Evolutionary conservation across 2,797 vertebrate genomes (phyloP), one percentile per base, ranked within the genome.

Genomic region (Kryptopterus vitreolus): DNA sequence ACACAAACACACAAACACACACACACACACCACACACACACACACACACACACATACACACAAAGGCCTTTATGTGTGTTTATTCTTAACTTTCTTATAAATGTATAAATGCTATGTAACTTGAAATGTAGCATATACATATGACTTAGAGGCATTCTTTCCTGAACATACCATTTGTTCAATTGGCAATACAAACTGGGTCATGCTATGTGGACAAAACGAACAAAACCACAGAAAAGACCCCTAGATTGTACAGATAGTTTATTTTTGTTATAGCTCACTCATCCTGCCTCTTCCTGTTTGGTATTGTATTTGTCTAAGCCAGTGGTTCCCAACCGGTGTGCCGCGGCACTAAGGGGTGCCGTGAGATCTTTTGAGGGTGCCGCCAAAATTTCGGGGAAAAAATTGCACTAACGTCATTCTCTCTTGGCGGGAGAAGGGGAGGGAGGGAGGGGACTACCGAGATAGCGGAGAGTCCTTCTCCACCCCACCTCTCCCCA

Each of bases 1-100:
- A 62, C 62, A 79, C 59, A 61, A 52, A 82, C 33, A 82, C 29
- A 66, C 35, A 75, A 7, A 63, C 31, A 33, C 59, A 59, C 58
- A 59, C 58, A 26, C 58, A 61, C 58, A 61, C 58, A 61, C 58
- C 53, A 38, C 26, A 35, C 31, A 35, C 18, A 38, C 62, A 15
- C 35, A 66, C 35, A 66, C 35, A 65, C 20, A 55, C 53, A 38
- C 26, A 35, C 31, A 35, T 10, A 38, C 9, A 15, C 35, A 66
- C 38, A 66, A 22, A 66, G 13, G 1, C 3, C n/a, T 48, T n/a
- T 70, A 29, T 52, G 16, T 29, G 11, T 70, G 16, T 18, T 52
- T 70, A 29, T 50, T 50, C 50, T 52, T 70, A 70, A 24, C 16
- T 52, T 52, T 9, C 16, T 24, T 48, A 68, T 43, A 46, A 46